Conservation (phyloP, 2,797 vertebrate species). For the Danio albolineatus region DNA sequence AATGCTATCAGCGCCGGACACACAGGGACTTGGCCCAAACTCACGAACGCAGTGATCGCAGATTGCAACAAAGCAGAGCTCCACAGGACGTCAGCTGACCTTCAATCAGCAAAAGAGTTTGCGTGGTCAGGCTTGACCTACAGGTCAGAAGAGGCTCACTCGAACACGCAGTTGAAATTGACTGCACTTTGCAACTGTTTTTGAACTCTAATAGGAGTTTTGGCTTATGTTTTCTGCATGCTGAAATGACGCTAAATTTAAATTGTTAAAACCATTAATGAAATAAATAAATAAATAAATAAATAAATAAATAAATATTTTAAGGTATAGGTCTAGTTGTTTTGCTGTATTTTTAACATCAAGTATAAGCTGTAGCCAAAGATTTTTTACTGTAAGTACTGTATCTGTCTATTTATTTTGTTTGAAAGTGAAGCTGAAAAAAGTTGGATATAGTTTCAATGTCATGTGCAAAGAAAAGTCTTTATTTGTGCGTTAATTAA, state of each 20-base stretch:
- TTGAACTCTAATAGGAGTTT: conserved; percentile 11
- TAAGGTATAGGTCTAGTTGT: too few species aligned
- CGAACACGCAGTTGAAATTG: conserved; percentile 25
- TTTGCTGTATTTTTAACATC: too few species aligned
- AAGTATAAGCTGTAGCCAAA: too few species aligned
- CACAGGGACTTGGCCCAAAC: conserved; percentile 74
- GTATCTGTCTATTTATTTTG: too few species aligned
- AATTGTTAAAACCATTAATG: neutral
- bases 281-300: neutral
- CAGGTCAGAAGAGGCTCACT: conserved; percentile 35
- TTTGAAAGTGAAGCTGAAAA: too few species aligned
- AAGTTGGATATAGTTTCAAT: too few species aligned
- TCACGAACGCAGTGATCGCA: conserved; percentile 58
- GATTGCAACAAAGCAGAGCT: conserved; percentile 28
- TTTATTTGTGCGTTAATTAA: too few species aligned
- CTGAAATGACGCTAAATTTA: conserved; percentile 14
- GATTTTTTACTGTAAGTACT: too few species aligned
- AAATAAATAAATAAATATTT: too few species aligned
- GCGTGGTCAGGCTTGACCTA: conserved; percentile 47
- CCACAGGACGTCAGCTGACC: conserved; percentile 49
- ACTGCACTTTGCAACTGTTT: conserved; percentile 18
- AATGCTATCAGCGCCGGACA: conserved; percentile 78
- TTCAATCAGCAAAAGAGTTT: conserved; percentile 50
- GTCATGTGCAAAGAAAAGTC: too few species aligned
- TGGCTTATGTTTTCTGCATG: neutral